phyloP scores from a whole-genome alignment of 1,140 invertebrate genomes.

The Dendrolimus kikuchii region DNA sequence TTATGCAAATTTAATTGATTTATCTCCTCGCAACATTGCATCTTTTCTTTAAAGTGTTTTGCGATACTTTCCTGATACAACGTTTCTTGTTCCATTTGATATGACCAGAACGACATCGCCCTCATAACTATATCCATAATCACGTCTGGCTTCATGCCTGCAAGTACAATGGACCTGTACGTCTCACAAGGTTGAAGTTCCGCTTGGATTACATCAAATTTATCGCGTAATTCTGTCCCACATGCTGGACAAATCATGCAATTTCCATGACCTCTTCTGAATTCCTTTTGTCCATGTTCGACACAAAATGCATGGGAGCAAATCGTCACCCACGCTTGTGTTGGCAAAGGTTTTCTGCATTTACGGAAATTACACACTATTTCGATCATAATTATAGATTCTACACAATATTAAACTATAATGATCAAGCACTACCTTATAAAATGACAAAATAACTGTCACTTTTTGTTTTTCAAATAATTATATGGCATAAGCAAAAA shows the following conservation, averaged over 20 bases:
- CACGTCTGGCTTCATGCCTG: slow-evolving; percentile 66
- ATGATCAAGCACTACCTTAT: no score
- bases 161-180: slow-evolving; percentile 70
- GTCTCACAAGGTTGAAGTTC: slow-evolving; percentile 67
- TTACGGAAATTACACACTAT: slow-evolving; percentile 72
- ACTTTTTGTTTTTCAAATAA: no score
- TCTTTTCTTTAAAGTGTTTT: slow-evolving; percentile 59
- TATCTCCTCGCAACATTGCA: slow-evolving; percentile 60
- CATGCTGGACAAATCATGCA: slow-evolving; percentile 65
- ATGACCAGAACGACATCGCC: slow-evolving; percentile 71
- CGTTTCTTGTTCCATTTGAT: slow-evolving; percentile 70
- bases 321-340: slow-evolving; percentile 71
- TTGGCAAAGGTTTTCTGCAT: slow-evolving; percentile 63
- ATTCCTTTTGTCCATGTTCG: slow-evolving; percentile 69
- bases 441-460: no score
- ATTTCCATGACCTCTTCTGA: slow-evolving; percentile 58
- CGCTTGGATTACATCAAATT: slow-evolving; percentile 71
- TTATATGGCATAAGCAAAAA: no score
- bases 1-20: slow-evolving; percentile 60
- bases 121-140: slow-evolving; percentile 71
- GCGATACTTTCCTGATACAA: slow-evolving; percentile 62
- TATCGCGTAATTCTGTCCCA: slow-evolving; percentile 62
- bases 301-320: slow-evolving; percentile 72
- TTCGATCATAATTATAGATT: slow-evolving; percentile 23
- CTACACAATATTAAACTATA: not conserved